A percentile compares a stretch with the other conserved stretches of the same genome.
Evolutionary conservation across 2,113 vertebrate genomes (phyloP).

Genomic region (Taurulus bubalis): DNA sequence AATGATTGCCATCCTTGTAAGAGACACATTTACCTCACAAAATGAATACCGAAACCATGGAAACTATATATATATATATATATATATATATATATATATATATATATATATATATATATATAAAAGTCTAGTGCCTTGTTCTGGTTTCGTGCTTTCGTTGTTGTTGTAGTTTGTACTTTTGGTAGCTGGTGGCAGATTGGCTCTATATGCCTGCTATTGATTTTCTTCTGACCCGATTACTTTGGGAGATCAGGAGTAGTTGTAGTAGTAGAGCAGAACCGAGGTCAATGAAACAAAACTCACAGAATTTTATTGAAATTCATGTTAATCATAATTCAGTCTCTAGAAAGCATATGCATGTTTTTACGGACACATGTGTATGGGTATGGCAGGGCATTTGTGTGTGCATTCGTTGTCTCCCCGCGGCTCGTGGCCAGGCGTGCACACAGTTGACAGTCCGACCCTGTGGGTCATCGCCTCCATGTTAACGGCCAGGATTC

Average conservation of each 20-base stretch:
- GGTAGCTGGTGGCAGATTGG: not conserved
- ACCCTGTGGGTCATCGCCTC: constrained; percentile 27
- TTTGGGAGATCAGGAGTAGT: constrained; percentile 3
- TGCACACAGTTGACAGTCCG: constrained; percentile 12
- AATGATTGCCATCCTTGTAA: not conserved
- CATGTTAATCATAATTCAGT: not conserved
- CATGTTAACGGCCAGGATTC: constrained; percentile 26
- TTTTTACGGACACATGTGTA: not conserved
- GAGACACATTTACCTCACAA: not conserved
- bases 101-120: no score
- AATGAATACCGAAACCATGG: not conserved
- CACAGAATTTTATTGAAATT: not conserved
- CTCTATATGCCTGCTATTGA: constrained; percentile 7
- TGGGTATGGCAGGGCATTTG: not conserved
- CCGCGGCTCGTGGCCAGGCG: constrained; percentile 27
- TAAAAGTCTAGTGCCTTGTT: no score
- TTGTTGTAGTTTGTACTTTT: not conserved
- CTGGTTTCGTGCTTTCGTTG: no score
- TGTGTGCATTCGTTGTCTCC: constrained; percentile 3
- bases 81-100: no score
- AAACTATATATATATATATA: no score
- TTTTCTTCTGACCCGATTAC: constrained; percentile 14
- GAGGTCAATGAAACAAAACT: not conserved
- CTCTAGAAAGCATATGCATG: not conserved
- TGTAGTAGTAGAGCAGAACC: not conserved